These are phyloP conservation scores for Odontomachus brunneus DNA, from an alignment of 1,140 invertebrate species.

Conservation along the genomic window DNA sequence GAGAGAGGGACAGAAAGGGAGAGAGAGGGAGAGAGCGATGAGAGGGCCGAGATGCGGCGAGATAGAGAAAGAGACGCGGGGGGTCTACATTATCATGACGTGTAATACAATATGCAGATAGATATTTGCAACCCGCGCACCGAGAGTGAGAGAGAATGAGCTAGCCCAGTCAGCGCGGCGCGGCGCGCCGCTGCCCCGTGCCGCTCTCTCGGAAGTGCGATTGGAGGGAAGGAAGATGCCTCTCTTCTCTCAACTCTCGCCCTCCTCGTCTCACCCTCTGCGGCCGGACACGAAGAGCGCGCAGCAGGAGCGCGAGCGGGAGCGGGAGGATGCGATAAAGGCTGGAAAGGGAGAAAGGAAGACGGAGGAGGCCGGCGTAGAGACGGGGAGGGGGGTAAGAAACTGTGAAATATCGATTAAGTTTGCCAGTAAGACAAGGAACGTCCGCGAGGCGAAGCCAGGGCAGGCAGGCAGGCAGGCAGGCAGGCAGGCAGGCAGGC, in stretches of 20 bases:
- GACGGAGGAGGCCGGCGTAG: constrained; percentile 66
- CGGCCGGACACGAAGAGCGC: constrained; percentile 82
- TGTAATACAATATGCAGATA: constrained; percentile 82
- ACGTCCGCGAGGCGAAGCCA: constrained; percentile 82
- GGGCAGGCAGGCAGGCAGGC: constrained; percentile 66
- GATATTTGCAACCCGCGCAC: constrained; percentile 80
- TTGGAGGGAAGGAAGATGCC: constrained; percentile 82
- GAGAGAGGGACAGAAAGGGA: no score
- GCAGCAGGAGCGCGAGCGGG: constrained; percentile 47
- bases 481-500: constrained; percentile 64
- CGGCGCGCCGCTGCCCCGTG: constrained; percentile 66
- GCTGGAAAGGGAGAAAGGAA: constrained; percentile 59
- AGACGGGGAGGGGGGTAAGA: constrained; percentile 83
- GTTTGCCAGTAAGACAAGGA: constrained; percentile 86
- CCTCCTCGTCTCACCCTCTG: constrained; percentile 75
- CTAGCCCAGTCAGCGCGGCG: constrained; percentile 65
- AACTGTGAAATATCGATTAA: constrained; percentile 87
- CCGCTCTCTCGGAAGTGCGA: constrained; percentile 78
- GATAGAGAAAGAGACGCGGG: constrained; percentile 45
- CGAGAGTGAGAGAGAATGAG: constrained; percentile 47
- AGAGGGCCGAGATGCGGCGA: constrained; percentile 22
- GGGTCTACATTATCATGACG: constrained; percentile 79
- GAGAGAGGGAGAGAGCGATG: not conserved
- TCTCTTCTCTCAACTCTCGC: constrained; percentile 62
- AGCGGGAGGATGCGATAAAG: constrained; percentile 52